phyloP scores from a whole-genome alignment of 2,888 invertebrate species.

The Selenia dentaria region DNA sequence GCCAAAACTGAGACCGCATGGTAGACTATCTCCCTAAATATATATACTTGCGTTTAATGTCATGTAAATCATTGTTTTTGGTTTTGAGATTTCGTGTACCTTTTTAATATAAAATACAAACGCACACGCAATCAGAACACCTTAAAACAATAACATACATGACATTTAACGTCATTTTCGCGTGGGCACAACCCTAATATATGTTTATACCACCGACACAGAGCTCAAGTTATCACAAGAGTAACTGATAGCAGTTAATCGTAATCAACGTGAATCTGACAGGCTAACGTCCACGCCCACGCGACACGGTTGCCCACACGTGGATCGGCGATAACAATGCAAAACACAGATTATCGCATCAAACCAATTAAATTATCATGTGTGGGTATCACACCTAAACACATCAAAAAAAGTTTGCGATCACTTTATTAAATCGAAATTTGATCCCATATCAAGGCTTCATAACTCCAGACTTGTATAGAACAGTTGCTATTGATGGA shows the following conservation, averaged over 20 bases:
- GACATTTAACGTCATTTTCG: neutral
- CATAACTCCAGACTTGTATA: too few species aligned
- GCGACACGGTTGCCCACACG: slow-evolving; percentile 6
- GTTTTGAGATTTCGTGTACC: too few species aligned
- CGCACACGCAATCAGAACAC: too few species aligned
- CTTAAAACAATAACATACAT: too few species aligned
- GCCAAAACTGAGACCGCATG: too few species aligned
- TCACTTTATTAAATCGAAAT: neutral
- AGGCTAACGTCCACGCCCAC: slow-evolving; percentile 9
- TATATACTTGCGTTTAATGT: too few species aligned
- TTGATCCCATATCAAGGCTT: too few species aligned
- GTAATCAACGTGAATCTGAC: slow-evolving; percentile 2
- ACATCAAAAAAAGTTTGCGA: neutral
- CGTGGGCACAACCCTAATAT: slow-evolving; percentile 16
- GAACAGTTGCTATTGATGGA: too few species aligned
- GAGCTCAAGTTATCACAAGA: slow-evolving; percentile 10
- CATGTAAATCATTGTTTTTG: too few species aligned
- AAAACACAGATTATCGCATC: neutral
- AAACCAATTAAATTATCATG: neutral
- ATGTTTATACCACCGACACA: slow-evolving; percentile 6
- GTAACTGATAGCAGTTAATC: slow-evolving; percentile 11
- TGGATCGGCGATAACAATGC: slow-evolving; percentile 1
- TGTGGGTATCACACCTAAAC: neutral
- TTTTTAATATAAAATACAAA: too few species aligned
- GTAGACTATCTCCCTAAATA: too few species aligned